A percentile compares a stretch with the other conserved stretches of the same genome.
phyloP scores from a whole-genome alignment of 2,888 invertebrate species.

The Spodoptera littoralis region DNA sequence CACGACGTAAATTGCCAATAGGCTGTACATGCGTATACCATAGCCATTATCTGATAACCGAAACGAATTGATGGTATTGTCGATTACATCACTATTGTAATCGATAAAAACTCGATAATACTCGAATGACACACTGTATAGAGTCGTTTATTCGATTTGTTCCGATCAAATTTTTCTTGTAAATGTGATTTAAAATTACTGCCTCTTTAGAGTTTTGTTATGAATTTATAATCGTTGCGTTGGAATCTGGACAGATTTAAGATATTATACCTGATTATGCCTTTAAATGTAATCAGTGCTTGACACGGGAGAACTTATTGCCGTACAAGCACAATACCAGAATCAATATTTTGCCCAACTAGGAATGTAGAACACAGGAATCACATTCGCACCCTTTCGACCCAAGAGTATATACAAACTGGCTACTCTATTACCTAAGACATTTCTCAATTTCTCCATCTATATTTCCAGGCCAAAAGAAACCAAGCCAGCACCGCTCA shows the following conservation, averaged over 20 bases:
- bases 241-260: not conserved
- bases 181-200: too few species aligned
- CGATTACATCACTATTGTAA: conserved; percentile 20
- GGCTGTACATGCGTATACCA: conserved; percentile 4
- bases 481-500: conserved; percentile 88
- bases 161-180: conserved; percentile 1
- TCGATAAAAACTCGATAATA: conserved; percentile 15
- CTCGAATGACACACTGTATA: conserved; percentile 20
- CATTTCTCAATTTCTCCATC: too few species aligned
- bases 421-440: too few species aligned
- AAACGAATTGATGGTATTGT: conserved; percentile 33
- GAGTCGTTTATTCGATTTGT: conserved; percentile 16
- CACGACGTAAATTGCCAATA: not conserved
- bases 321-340: too few species aligned
- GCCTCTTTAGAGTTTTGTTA: not conserved
- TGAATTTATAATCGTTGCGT: not conserved
- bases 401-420: too few species aligned
- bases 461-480: conserved; percentile 82
- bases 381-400: too few species aligned
- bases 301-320: too few species aligned
- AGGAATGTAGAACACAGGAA: too few species aligned
- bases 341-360: too few species aligned
- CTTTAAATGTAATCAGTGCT: too few species aligned
- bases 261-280: too few species aligned
- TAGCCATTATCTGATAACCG: conserved; percentile 19